Conservation (phyloP, 2,113 vertebrate species). For the Dendrocopos noguchii region DNA sequence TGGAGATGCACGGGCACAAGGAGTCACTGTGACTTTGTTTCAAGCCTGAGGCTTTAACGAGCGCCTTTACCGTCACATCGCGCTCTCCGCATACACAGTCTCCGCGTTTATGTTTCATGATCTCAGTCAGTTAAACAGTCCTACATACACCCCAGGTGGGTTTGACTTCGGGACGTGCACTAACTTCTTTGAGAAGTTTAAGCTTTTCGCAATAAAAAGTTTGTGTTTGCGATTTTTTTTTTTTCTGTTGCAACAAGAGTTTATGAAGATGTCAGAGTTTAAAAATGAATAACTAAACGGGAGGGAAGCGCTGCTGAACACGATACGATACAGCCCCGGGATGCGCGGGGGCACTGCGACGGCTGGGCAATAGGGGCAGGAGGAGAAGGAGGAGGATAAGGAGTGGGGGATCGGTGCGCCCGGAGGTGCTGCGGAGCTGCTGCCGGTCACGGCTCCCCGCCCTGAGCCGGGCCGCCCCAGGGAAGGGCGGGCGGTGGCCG, state of each 20-base stretch:
- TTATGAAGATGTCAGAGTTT: neutral
- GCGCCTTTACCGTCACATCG: fast-evolving
- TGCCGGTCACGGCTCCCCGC: no score
- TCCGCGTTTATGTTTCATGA: no score
- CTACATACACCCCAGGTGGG: fast-evolving
- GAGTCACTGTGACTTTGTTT: neutral
- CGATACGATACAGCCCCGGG: fast-evolving
- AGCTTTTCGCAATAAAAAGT: neutral
- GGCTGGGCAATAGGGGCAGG: neutral
- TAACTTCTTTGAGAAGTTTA: neutral
- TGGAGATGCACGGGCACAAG: neutral
- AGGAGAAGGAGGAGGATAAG: neutral
- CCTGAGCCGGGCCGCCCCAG: no score
- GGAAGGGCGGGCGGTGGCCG: neutral
- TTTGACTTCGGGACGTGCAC: neutral
- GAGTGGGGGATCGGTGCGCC: neutral
- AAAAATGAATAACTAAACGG: fast-evolving
- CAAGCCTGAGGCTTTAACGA: neutral
- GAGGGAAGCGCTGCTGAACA: neutral
- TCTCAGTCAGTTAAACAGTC: neutral
- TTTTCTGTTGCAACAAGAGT: neutral
- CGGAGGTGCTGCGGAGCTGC: no score
- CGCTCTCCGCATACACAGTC: neutral
- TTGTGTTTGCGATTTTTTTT: neutral
- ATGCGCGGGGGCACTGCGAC: neutral